Conservation (phyloP, 1,140 invertebrate species). For the Drosophila paulistorum region DNA sequence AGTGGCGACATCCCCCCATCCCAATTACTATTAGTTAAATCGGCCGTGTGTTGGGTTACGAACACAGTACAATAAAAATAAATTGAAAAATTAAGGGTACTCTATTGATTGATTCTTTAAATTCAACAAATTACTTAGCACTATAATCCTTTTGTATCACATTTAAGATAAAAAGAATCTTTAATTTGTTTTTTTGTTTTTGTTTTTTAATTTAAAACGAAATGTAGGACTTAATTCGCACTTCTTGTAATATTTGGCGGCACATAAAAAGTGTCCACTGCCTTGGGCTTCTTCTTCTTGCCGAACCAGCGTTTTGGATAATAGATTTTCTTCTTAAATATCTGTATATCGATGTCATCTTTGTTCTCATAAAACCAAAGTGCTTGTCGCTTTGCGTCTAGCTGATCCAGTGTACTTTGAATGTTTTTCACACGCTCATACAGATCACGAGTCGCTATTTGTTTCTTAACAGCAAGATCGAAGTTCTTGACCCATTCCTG, state of each 20-base stretch:
- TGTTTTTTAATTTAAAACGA: not conserved
- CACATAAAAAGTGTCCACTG: constrained; percentile 86
- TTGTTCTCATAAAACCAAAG: constrained; percentile 92
- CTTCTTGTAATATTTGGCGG: constrained; percentile 85
- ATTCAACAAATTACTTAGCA: constrained; percentile 30
- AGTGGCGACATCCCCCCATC: constrained; percentile 51
- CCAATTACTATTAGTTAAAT: constrained; percentile 66
- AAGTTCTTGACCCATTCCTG: constrained; percentile 44
- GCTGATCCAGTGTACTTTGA: constrained; percentile 85
- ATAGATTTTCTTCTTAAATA: constrained; percentile 85
- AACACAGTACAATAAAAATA: constrained; percentile 73
- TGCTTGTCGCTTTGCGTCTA: constrained; percentile 86
- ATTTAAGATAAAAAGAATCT: not conserved
- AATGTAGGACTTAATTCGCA: not conserved
- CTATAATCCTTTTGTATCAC: constrained; percentile 12
- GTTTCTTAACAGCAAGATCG: constrained; percentile 32
- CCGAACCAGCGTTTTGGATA: constrained; percentile 83
- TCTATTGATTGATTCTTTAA: constrained; percentile 1
- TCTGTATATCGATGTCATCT: constrained; percentile 88
- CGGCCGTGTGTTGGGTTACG: constrained; percentile 64
- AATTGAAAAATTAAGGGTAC: constrained; percentile 52
- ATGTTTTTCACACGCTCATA: constrained; percentile 84
- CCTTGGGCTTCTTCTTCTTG: constrained; percentile 83
- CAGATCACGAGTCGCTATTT: constrained; percentile 29
- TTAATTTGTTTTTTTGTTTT: not conserved